Evolutionary conservation across 2,113 vertebrate species (phyloP), one percentile per base, ranked within the genome.

Genomic region (Phrynosoma blainvillii): DNA sequence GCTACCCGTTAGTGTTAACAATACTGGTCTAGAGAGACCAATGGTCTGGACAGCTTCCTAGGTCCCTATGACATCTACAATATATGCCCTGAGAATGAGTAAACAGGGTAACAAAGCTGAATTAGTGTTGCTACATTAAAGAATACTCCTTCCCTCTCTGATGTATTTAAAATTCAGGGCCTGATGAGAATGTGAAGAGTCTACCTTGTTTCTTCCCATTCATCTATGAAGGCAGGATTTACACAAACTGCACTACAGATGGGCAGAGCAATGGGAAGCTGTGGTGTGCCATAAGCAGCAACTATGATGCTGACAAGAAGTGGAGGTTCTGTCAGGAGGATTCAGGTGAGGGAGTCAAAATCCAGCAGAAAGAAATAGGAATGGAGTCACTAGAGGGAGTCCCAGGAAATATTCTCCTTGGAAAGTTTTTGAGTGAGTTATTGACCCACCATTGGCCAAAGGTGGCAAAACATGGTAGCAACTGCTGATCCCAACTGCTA

Each of bases 141-240:
- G 0, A 54, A 54, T n/a, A 74, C 47, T 56, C 66, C n/a, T 73
- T 32, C 20, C 18, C 47, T 47, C 9, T 66, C 23, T 40, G 23
- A 27, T 66, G 8, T 16, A 14, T 82, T 42, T 82, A 27, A 42
- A 82, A 66, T 12, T 78, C 74, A 85, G 84, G 40, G 5, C 86
- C 86, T 74, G 79, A 74, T 42, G 23, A 30, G 56, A 81, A n/a
- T 96, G 62, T 96, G 81, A 91, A 94, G 93, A 92, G 97, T 71
- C 96, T 97, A 68, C 90, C 95, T 2, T 98, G 98, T 84, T 93
- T 96, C 89, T 98, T 98, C 90, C 97, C 97, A 14, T 98, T 98
- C 92, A 90, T 88, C 71, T 98, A 97, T 90, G 81, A 90, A 68
- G 96, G 92, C 12, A 94, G 94, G n/a, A 9, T 77, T 42, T 97